Conservation (phyloP, 2,888 invertebrate genomes). For the Pilophorus perplexus region DNA sequence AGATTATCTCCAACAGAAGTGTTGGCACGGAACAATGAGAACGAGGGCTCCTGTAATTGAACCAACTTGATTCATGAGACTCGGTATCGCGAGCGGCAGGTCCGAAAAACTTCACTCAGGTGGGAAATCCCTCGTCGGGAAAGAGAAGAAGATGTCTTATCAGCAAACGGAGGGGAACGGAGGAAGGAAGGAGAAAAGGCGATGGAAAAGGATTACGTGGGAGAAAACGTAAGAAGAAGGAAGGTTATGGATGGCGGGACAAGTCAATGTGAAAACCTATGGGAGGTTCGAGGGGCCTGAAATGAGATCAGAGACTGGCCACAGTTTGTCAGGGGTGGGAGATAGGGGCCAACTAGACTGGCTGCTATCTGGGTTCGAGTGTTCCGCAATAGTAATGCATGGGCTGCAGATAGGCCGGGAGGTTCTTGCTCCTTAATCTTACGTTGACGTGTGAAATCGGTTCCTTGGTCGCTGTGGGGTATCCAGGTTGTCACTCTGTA, state of each 20-base stretch:
- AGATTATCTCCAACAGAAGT: constrained; percentile 17
- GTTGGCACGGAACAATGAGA: constrained; percentile 28
- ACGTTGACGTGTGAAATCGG: too few relatives aligned
- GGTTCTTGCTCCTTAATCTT: too few relatives aligned
- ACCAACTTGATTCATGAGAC: constrained; percentile 19
- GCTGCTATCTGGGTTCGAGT: constrained; percentile 6
- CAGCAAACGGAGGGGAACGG: neutral
- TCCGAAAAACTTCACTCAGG: constrained; percentile 26
- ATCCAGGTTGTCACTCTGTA: too few relatives aligned
- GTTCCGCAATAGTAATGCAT: constrained; percentile 21
- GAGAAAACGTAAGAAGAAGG: constrained; percentile 3
- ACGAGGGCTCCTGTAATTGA: constrained; percentile 21
- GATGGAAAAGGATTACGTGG: constrained; percentile 10
- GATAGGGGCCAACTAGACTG: constrained; percentile 1
- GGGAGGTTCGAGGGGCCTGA: too few relatives aligned
- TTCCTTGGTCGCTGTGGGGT: too few relatives aligned
- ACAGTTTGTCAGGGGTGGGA: constrained; percentile 21
- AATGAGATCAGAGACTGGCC: constrained; percentile 33
- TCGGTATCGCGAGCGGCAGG: constrained; percentile 7
- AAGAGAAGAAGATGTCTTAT: constrained; percentile 10
- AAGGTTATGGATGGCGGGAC: constrained; percentile 29
- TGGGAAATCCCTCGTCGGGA: constrained; percentile 8
- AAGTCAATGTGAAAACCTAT: constrained; percentile 33
- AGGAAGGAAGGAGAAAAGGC: neutral
- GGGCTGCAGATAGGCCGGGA: constrained; percentile 17